Percentiles rank a stretch among this genome's conserved stretches.
Conservation (phyloP, 2,888 invertebrate species). For the Drosophila infuscata region DNA sequence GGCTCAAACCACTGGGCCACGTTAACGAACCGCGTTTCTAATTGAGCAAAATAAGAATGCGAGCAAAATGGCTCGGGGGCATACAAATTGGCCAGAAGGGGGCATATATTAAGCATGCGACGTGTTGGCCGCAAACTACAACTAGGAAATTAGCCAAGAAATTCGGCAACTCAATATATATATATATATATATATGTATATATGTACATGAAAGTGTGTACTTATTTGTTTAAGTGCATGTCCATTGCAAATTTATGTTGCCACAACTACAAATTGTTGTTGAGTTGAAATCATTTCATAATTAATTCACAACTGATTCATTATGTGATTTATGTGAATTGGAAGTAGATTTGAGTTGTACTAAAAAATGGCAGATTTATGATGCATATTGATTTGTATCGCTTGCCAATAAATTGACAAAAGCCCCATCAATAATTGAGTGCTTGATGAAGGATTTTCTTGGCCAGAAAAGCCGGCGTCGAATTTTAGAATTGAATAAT, state of each 20-base stretch:
- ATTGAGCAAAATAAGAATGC: constrained; percentile 51
- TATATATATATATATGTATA: neutral
- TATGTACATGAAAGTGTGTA: neutral
- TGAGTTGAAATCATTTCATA: neutral
- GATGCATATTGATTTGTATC: constrained; percentile 5
- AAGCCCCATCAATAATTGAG: neutral
- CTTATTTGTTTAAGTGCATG: neutral
- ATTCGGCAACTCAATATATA: neutral
- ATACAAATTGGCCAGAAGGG: constrained; percentile 30
- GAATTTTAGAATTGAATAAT: constrained; percentile 22
- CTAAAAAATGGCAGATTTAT: constrained; percentile 6
- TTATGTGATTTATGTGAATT: constrained; percentile 34
- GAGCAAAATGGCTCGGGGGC: constrained; percentile 22
- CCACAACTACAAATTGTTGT: neutral
- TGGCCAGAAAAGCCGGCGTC: neutral
- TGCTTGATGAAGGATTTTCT: neutral
- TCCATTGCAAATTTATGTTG: neutral
- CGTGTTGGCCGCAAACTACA: constrained; percentile 14
- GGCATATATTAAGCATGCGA: constrained; percentile 36
- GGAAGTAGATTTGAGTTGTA: constrained; percentile 11
- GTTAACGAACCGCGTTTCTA: constrained; percentile 41
- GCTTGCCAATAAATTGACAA: constrained; percentile 9
- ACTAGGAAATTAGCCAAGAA: constrained; percentile 14
- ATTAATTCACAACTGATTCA: constrained; percentile 15
- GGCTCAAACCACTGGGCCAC: constrained; percentile 35